These are phyloP conservation scores for Idaea straminata DNA, from an alignment of 2,888 invertebrate species.

Conservation along the genomic window DNA sequence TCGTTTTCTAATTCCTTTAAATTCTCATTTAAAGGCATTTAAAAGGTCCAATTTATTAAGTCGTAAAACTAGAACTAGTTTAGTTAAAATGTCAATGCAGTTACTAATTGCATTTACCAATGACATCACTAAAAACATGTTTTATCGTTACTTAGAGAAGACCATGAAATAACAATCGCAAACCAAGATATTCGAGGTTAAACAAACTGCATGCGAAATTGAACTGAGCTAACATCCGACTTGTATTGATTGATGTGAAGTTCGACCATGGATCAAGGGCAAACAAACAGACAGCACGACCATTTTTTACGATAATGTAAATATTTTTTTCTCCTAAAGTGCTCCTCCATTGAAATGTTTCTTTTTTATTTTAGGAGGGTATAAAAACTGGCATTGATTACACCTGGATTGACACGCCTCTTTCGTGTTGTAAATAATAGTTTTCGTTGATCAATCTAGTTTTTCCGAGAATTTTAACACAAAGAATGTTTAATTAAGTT, in stretches of 20 bases:
- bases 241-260: constrained; percentile 12
- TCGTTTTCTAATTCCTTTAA: too few relatives aligned
- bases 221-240: constrained; percentile 6
- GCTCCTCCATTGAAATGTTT: constrained; percentile 6
- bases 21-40: too few relatives aligned
- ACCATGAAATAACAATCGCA: constrained; percentile 2
- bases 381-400: constrained; percentile 25
- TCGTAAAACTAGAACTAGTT: too few relatives aligned
- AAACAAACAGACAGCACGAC: constrained; percentile 20
- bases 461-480: too few relatives aligned
- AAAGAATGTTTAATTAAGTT: too few relatives aligned
- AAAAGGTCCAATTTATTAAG: too few relatives aligned
- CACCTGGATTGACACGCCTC: constrained; percentile 23
- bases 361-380: constrained; percentile 19
- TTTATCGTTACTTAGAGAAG: neutral
- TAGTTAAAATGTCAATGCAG: too few relatives aligned
- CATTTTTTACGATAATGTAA: constrained; percentile 27
- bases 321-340: constrained; percentile 30
- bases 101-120: neutral
- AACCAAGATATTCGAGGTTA: neutral
- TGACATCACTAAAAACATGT: neutral
- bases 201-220: neutral
- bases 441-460: neutral
- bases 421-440: constrained; percentile 16
- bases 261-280: constrained; percentile 14